A percentile compares a stretch with the other conserved stretches of the same genome.
Evolutionary conservation across 2,113 vertebrate genomes (phyloP).

Genomic region (Pelvicachromis taeniatus): DNA sequence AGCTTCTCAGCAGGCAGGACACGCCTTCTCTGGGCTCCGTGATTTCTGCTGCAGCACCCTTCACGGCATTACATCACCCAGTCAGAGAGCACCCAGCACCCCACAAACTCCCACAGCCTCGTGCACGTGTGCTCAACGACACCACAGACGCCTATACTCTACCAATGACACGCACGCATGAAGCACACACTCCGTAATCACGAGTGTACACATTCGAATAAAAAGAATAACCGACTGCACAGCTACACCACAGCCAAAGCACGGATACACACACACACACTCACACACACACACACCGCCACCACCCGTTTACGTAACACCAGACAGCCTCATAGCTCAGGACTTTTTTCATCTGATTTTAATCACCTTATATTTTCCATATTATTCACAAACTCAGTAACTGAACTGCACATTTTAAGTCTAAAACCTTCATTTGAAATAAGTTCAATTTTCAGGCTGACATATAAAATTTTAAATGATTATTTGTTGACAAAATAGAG

Average conservation of each 20-base stretch:
- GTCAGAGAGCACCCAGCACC: slow-evolving; percentile 38
- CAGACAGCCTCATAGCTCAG: background rate
- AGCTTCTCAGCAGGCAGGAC: slow-evolving; percentile 64
- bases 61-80: slow-evolving; percentile 69
- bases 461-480: background rate
- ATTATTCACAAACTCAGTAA: background rate
- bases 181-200: background rate
- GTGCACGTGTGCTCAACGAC: background rate
- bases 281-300: background rate
- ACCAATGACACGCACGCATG: background rate
- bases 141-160: background rate
- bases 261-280: background rate
- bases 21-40: slow-evolving; percentile 54
- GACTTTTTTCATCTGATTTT: background rate
- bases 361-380: background rate
- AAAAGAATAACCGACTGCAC: background rate
- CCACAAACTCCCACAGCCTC: slow-evolving; percentile 1
- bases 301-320: slow-evolving; percentile 24
- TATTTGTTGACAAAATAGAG: background rate
- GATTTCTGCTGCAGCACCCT: slow-evolving; percentile 66
- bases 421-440: background rate
- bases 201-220: background rate
- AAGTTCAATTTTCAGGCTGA: background rate
- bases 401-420: background rate
- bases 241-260: background rate